Conservation (phyloP, 2,113 vertebrate species). For the Atrichornis clamosus region DNA sequence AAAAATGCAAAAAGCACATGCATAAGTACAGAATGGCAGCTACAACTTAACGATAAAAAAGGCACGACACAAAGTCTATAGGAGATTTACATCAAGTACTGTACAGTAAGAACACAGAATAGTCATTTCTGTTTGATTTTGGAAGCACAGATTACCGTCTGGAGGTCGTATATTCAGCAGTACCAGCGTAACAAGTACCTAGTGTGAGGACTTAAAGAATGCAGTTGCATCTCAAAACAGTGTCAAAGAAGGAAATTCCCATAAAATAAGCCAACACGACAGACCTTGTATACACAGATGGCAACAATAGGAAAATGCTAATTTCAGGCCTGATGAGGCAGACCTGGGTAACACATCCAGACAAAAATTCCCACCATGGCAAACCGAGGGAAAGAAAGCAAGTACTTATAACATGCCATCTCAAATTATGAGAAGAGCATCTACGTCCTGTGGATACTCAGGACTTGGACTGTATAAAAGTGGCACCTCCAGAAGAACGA, state of each 20-base stretch:
- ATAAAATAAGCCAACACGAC: background rate
- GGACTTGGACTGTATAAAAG: background rate
- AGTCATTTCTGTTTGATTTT: background rate
- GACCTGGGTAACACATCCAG: background rate
- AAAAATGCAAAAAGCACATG: rapidly evolving
- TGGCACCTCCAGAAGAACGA: background rate
- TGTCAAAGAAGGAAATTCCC: background rate
- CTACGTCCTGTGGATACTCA: background rate
- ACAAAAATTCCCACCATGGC: background rate
- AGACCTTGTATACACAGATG: background rate
- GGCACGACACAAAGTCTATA: background rate
- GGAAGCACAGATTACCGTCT: background rate
- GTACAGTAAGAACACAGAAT: background rate
- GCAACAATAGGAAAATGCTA: rapidly evolving
- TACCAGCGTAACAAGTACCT: background rate
- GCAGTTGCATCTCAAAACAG: background rate
- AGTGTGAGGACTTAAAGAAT: background rate
- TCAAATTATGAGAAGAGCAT: background rate
- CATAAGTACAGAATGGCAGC: background rate
- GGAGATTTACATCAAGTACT: background rate
- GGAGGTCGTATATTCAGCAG: background rate
- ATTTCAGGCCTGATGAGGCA: background rate
- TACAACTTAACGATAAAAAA: background rate
- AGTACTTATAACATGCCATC: background rate
- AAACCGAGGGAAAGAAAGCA: background rate